phyloP scores from a whole-genome alignment of 2,113 vertebrate genomes.

The Albula goreensis region DNA sequence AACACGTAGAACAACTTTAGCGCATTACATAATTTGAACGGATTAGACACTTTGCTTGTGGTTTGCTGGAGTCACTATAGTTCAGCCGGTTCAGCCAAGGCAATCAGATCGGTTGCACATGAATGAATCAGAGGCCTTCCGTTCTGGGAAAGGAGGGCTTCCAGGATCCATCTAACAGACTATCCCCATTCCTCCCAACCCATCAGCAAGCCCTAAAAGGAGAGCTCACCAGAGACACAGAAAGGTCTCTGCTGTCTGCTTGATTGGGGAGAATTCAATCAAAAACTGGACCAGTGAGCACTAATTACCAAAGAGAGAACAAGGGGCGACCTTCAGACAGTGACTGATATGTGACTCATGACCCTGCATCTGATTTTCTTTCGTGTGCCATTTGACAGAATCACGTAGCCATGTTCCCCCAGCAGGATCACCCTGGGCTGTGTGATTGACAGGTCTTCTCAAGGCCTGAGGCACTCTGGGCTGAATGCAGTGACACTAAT shows the following conservation, averaged over 20 bases:
- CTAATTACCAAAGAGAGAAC: background rate
- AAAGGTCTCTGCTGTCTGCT: background rate
- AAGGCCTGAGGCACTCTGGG: background rate
- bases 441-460: slow-evolving; percentile 15
- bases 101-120: background rate
- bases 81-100: background rate
- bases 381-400: background rate
- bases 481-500: background rate
- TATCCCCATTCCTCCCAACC: background rate
- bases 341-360: background rate
- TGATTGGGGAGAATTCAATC: background rate
- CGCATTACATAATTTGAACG: background rate
- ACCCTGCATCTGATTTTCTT: background rate
- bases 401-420: background rate
- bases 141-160: background rate
- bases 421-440: background rate
- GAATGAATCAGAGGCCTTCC: background rate
- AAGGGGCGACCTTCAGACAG: background rate
- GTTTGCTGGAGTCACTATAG: background rate
- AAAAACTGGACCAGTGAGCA: background rate
- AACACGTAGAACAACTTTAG: background rate
- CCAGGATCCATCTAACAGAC: background rate
- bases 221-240: background rate
- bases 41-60: background rate
- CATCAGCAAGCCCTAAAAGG: background rate